Evolutionary conservation across 1,140 invertebrate genomes (phyloP), one percentile per base, ranked within the genome.

Genomic region (Drosophila simulans): DNA sequence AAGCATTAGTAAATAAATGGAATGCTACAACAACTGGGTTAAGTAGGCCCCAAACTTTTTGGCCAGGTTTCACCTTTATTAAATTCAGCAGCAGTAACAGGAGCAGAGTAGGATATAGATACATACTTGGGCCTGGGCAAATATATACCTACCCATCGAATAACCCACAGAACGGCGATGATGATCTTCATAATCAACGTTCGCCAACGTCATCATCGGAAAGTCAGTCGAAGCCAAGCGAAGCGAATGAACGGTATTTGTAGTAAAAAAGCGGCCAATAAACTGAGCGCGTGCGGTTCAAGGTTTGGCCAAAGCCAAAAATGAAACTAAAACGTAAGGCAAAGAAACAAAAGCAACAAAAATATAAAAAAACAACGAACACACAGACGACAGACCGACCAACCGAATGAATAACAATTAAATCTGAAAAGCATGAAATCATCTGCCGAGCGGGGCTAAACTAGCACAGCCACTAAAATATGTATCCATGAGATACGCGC

Each of bases 231-330:
- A 76, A 66, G 62, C 48, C 52, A 88, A 64, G 82, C 77, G 58
- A 52, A 63, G 71, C 71, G 71, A 74, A 66, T 71, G 72, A 91
- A 91, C 89, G 89, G 89, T 91, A 91, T 91, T 91, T 78, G 89
- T 91, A 89, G 89, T 91, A 91, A 89, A 91, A 88, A 91, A 84
- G 84, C 89, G 89, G 89, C 89, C 89, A 91, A 91, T 91, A 91
- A 91, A 91, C 89, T 91, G 76, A 89, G 70, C 75, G 84, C 81
- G 79, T 78, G 73, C 89, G 89, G 89, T 91, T 91, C 89, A 91
- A 91, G 89, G 89, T 89, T 90, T 91, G 76, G 84, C 83, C 81
- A 91, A 86, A 90, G 68, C 86, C 75, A 90, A 78, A 71, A 81
- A 90, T 54, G 70, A 89, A 88, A 88, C 83, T 88, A 88, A 78